phyloP scores from a whole-genome alignment of 2,797 vertebrate species.

The Coendou prehensilis region DNA sequence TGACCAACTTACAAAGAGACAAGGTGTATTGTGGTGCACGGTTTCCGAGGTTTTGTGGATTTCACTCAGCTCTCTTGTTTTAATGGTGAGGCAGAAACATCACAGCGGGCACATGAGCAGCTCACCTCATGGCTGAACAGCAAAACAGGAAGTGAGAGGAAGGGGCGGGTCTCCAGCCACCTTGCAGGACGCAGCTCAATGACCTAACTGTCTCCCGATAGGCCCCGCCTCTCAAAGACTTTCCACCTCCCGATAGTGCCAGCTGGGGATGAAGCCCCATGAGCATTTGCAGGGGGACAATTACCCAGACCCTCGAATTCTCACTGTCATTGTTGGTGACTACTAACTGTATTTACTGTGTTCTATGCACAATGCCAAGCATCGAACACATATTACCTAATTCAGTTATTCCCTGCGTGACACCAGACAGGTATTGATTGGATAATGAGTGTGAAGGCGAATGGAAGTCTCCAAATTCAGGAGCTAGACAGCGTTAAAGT shows the following conservation, averaged over 20 bases:
- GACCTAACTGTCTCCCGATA: background rate
- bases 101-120: too few relatives aligned
- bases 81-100: background rate
- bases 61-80: background rate
- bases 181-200: fast-evolving
- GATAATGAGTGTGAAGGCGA: background rate
- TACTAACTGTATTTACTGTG: background rate
- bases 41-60: too few relatives aligned
- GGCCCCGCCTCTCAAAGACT: background rate
- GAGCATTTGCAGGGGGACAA: too few relatives aligned
- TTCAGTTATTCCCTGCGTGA: background rate
- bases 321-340: background rate
- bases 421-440: background rate
- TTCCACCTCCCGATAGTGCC: too few relatives aligned
- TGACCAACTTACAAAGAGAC: background rate
- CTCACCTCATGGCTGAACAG: background rate
- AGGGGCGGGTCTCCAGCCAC: background rate
- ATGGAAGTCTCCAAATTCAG: background rate
- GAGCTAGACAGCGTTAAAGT: background rate
- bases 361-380: too few relatives aligned
- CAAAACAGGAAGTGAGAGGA: too few relatives aligned
- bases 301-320: too few relatives aligned
- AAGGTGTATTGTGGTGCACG: background rate
- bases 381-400: too few relatives aligned
- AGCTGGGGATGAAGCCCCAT: background rate